Evolutionary conservation across 2,797 vertebrate genomes (phyloP), one percentile per base, ranked within the genome.

Genomic region (Ceyx erithaca): DNA sequence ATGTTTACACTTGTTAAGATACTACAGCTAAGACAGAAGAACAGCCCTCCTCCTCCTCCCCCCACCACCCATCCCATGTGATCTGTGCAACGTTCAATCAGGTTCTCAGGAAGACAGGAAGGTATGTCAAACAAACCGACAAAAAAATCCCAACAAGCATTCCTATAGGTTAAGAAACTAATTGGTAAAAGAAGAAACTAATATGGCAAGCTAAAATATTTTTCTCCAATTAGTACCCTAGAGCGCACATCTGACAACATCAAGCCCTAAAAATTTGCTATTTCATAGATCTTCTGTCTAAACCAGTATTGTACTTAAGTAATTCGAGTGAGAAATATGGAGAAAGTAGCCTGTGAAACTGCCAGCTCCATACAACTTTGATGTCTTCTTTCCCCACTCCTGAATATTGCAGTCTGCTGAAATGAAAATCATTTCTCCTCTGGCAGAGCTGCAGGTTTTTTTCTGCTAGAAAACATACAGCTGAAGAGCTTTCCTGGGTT

Each of bases 291-390:
- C 10, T 64, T 45, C 35, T 90, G 49, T 46, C 48, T 63, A 89
- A 81, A 83, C 7, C 57, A 88, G 59, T 63, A 86, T 45, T n/a
- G 62, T 10, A n/a, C 54, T 75, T 19, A 2, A 93, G 58, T 62
- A 62, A 78, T 61, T 75, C 55, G 49, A 75, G 35, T 40, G 37
- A 93, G 52, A 77, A 87, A 75, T 45, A 71, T 19, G 48, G 71
- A 89, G 40, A 67, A 76, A 81, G 49, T 37, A 80, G 43, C 33
- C 69, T 21, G 37, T 58, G 79, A 85, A 80, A 83, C 87, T 92
- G 66, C 14, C 79, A 93, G 83, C 73, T 76, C 66, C 73, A 80
- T n/a, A 51, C 58, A 87, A 59, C 58, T 95, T 96, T 83, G 69
- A 89, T 95, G 69, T 75, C 76, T 92, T 83, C 30, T 90, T 91